Evolutionary conservation across 2,888 invertebrate species (phyloP), one percentile per base, ranked within the genome.

Genomic region (Ametastegia equiseti): DNA sequence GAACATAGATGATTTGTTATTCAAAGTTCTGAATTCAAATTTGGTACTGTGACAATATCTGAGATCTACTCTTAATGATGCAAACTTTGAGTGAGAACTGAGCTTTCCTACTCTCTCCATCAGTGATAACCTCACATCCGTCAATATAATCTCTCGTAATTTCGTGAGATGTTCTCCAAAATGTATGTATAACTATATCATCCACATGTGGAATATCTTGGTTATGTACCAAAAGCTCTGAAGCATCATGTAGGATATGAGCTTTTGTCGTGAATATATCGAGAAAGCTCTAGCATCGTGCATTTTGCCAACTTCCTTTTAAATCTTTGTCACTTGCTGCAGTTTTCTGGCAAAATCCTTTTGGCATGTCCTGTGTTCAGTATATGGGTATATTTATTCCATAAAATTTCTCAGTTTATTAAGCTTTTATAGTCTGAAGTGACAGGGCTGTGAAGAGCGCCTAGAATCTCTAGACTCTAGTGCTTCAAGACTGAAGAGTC

Each of bases 71-170:
- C n/a, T n/a, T n/a, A n/a, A n/a, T n/a, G n/a, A n/a, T n/a, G n/a
- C n/a, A n/a, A n/a, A n/a, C n/a, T n/a, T n/a, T n/a, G n/a, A n/a
- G n/a, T n/a, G n/a, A n/a, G n/a, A n/a, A n/a, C n/a, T n/a, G n/a
- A n/a, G n/a, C n/a, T n/a, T n/a, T n/a, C n/a, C n/a, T n/a, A n/a
- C n/a, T n/a, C n/a, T n/a, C n/a, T n/a, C n/a, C n/a, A n/a, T n/a
- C n/a, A n/a, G 7, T 23, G 9, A 23, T 3, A 19, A 33, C 36
- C 5, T 23, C n/a, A 6, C 47, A n/a, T n/a, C 71, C 33, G 0
- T 36, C 63, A n/a, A 71, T 71, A n/a, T n/a, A n/a, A 50, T 15
- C 73, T 33, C 15, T 30, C 33, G n/a, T 50, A 73, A 73, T 73
- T 50, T 42, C n/a, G n/a, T 1, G 15, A n/a, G n/a, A 47, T 23